Conservation (phyloP, 2,888 invertebrate genomes). For the Coenonympha arcania region DNA sequence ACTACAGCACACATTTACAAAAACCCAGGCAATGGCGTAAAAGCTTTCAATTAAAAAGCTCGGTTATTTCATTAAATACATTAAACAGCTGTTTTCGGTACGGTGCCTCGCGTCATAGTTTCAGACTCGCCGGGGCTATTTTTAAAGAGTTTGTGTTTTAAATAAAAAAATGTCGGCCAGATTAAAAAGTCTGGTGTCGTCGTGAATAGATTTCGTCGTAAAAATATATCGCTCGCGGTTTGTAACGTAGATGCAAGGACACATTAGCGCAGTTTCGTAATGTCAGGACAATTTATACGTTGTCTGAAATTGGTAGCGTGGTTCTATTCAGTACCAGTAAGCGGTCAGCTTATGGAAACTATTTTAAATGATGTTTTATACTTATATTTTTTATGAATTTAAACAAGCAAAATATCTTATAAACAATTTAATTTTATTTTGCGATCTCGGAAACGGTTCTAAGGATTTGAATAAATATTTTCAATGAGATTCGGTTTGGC, state of each 20-base stretch:
- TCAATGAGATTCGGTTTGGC: no score
- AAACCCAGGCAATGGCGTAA: background rate
- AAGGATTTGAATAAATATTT: no score
- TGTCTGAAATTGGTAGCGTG: background rate
- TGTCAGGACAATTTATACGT: slow-evolving; percentile 14
- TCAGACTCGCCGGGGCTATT: background rate
- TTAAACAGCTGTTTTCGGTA: background rate
- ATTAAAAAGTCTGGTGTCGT: slow-evolving; percentile 24
- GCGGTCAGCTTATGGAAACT: no score
- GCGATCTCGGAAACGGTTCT: no score
- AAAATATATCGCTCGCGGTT: slow-evolving; percentile 42
- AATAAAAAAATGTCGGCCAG: slow-evolving; percentile 11
- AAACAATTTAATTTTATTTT: no score
- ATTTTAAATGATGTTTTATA: no score
- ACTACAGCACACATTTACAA: slow-evolving; percentile 26
- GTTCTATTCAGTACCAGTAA: no score
- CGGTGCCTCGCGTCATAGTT: background rate
- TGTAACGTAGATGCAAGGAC: slow-evolving; percentile 37
- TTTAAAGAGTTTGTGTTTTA: slow-evolving; percentile 8
- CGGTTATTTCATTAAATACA: background rate
- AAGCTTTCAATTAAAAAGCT: background rate
- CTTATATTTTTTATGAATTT: no score
- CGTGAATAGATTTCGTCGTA: slow-evolving; percentile 40
- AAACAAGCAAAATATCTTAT: no score
- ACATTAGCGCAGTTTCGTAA: slow-evolving; percentile 26